Base-by-base conservation (phyloP, 1,140 invertebrate species). In the Pogonus chalceus region DNA sequence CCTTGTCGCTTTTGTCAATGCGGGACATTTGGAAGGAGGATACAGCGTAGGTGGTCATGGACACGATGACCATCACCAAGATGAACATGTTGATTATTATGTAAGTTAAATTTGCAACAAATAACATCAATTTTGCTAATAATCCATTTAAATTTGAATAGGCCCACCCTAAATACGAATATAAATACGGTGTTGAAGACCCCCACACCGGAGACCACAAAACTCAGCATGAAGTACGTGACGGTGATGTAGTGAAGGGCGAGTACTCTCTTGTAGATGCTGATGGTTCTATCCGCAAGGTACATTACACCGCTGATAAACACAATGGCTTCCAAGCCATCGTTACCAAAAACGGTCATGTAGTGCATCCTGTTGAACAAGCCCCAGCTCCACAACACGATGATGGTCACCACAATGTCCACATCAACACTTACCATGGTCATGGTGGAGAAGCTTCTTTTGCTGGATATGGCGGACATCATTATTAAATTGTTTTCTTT, bases 281-380 rank as follows among this genome's bases (percentile, higher is more conserved):
- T 26, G 75, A 77, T 59, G 74, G 75, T 60, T 73, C 73, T 54
- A 66, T 73, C n/a, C 72, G 74, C 60, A 76, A 71, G 58, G 74
- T 75, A 55, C 69, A 74, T 35, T 77, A 77, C 69, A 73, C 71
- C 60, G 75, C 76, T 60, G 75, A 76, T 55, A 71, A 72, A 61
- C 69, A 74, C 64, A 65, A 73, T 54, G 72, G 71, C 66, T 74
- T 70, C 39, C 37, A 47, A 4, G 56, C 23, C 10, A 46, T 31
- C 7, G 56, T 49, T 10, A 47, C 18, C 9, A 43, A 54, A 2
- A n/a, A 47, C 35, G 56, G 56, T 9, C 52, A 57, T 26, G 56
- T 47, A 12, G 24, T 43, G 20, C 48, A 49, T 50, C 47, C 51
- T 12, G 43, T 23, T 20, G 39, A 12, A 14, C 55, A 54, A 23